Percentiles rank a stretch among this genome's conserved stretches.
Conservation (phyloP, 2,797 vertebrate species). For the Hippocampus kuda region DNA sequence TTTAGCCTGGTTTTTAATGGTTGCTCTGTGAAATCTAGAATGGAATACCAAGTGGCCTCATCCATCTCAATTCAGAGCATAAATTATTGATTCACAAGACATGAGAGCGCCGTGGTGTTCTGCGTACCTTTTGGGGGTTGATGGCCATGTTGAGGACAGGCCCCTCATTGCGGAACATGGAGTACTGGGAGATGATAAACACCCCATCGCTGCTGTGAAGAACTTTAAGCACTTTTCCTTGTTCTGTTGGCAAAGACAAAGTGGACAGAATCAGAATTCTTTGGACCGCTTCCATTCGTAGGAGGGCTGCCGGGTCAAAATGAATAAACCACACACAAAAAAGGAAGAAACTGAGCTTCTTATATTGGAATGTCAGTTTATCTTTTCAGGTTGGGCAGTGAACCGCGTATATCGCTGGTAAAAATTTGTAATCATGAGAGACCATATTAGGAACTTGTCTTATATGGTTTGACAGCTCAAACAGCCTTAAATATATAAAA, state of each 20-base stretch:
- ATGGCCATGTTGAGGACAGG: constrained; percentile 72
- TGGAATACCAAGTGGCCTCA: background rate
- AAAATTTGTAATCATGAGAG: no score
- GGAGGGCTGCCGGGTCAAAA: background rate
- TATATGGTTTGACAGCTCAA: no score
- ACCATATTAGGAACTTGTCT: no score
- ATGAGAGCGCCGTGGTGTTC: background rate
- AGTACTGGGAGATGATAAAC: constrained; percentile 74
- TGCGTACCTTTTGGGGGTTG: constrained; percentile 65
- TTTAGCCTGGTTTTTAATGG: background rate
- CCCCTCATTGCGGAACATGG: constrained; percentile 68
- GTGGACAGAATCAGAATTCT: background rate
- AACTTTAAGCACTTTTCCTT: constrained; percentile 75
- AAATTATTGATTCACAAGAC: background rate
- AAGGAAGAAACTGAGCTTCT: background rate
- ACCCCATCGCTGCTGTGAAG: constrained; percentile 66
- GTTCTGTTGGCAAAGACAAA: constrained; percentile 52
- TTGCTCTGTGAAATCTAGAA: background rate
- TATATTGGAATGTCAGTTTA: no score
- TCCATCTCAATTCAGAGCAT: background rate
- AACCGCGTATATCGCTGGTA: no score
- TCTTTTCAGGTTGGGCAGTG: no score
- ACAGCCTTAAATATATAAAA: no score
- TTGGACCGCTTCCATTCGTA: background rate
- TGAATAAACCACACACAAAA: background rate